A percentile compares a stretch with the other conserved stretches of the same genome.
Conservation (phyloP, 1,140 invertebrate species). For the Papilio machaon region DNA sequence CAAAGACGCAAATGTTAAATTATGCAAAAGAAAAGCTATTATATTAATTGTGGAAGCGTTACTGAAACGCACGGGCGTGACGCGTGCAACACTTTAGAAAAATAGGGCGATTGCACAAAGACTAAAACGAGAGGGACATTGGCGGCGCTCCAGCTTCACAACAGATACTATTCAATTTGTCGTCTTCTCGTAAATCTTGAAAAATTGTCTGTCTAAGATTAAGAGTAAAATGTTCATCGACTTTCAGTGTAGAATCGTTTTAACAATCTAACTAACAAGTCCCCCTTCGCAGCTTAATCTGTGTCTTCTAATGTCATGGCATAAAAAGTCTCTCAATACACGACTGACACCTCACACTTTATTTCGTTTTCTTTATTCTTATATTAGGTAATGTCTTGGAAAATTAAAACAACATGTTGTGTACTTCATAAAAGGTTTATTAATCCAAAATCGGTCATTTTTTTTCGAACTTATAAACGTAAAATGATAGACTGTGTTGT, state of each 20-base stretch:
- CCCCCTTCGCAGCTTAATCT: neutral
- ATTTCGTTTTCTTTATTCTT: too few relatives aligned
- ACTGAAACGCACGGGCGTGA: conserved; percentile 49
- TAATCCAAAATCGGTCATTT: too few relatives aligned
- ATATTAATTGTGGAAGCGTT: conserved; percentile 47
- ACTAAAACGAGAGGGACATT: conserved; percentile 70
- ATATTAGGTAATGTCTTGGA: too few relatives aligned
- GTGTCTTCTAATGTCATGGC: too few relatives aligned
- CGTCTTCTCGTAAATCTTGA: conserved; percentile 54
- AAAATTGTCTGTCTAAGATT: conserved; percentile 40
- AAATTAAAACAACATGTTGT: too few relatives aligned
- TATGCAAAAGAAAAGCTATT: conserved; percentile 30
- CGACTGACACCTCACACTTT: too few relatives aligned
- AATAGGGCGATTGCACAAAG: conserved; percentile 81
- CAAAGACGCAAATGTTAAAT: neutral
- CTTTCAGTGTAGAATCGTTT: neutral
- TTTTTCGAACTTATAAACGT: neutral
- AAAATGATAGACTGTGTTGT: neutral
- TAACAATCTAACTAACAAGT: neutral
- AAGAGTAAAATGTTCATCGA: conserved; percentile 16
- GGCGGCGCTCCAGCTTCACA: conserved; percentile 70
- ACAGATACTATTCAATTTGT: conserved; percentile 72
- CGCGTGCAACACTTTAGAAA: conserved; percentile 77
- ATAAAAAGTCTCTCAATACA: too few relatives aligned
- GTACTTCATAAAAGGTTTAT: too few relatives aligned